Base-by-base conservation (phyloP, 2,797 vertebrate genomes). In the Amblyopsis hoosieri region DNA sequence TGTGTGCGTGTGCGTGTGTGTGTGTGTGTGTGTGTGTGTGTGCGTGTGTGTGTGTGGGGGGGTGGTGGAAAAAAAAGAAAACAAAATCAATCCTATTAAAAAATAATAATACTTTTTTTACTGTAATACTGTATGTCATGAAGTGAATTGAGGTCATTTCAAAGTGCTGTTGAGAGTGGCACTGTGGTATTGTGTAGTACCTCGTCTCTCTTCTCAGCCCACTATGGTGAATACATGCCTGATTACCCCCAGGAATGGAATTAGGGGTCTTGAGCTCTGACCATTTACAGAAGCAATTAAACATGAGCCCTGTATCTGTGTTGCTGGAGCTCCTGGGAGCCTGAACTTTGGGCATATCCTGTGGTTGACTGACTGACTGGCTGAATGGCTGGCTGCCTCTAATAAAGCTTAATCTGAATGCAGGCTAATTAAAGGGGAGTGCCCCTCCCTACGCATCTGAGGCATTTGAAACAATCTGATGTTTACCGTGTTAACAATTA, bases 271-370 rank as follows among this genome's bases (percentile, higher is more conserved):
- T 83, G 87, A 89, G 90, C 87, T 90, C 79, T 86, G 89, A 91
- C 90, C 91, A 86, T 92, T 91, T 93, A 93, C 90, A 91, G 91
- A 93, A 90, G 89, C 90, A 92, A 93, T 94, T 93, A 93, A 93
- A 90, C 85, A 85, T 82, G 87, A 89, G 89, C 78, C 74, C 66
- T 76, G 85, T 89, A 90, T 92, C 87, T 90, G 80, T 86, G 74
- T 79, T 82, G 79, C 79, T 48, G 71, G 79, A 73, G 85, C 85
- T 87, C 89, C 80, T 81, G 87, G 87, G 90, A 88, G 87, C 76
- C 79, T 87, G 86, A 91, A 90, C 89, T 90, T 62, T 76, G 85
- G 88, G 87, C 90, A 87, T 84, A 90, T 92, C 87, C 87, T 64
- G 82, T 86, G 90, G 88, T 78, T 80, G 78, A 66, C 78, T 76